These are phyloP conservation scores for Blastobasis adustella DNA, from an alignment of 2,888 invertebrate genomes.

Conservation along the genomic window DNA sequence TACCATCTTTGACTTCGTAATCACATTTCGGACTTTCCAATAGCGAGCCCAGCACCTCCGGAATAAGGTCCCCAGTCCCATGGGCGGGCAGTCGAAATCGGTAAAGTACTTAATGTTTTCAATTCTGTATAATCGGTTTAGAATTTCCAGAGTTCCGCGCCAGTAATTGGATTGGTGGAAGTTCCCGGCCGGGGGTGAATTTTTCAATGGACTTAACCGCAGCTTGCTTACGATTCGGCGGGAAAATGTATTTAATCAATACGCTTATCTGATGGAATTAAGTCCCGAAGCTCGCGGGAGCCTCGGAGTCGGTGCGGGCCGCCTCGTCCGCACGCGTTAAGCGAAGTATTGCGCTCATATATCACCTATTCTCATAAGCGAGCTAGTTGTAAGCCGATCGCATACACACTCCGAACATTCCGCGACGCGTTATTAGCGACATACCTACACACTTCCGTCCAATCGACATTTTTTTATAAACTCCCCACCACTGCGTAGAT, in stretches of 20 bases:
- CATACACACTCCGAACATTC: conserved; percentile 12
- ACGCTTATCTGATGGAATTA: neutral
- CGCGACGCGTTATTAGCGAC: conserved; percentile 8
- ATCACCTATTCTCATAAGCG: conserved; percentile 1
- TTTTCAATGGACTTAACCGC: conserved; percentile 49
- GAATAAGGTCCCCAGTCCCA: conserved; percentile 46
- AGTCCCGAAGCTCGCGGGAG: no score
- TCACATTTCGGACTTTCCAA: conserved; percentile 30
- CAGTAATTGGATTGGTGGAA: conserved; percentile 68
- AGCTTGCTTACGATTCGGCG: conserved; percentile 41
- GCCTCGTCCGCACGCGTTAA: no score
- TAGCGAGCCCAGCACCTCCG: conserved; percentile 31
- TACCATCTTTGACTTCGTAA: conserved; percentile 66
- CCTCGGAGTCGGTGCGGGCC: no score
- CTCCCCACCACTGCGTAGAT: conserved; percentile 39
- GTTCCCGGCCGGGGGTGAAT: conserved; percentile 48
- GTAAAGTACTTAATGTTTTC: conserved; percentile 73
- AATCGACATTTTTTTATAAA: conserved; percentile 41
- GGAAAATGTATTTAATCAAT: conserved; percentile 19
- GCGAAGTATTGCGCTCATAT: neutral
- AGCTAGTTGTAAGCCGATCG: conserved; percentile 7
- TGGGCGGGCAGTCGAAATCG: conserved; percentile 39
- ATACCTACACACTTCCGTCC: conserved; percentile 8
- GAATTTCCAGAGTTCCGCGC: conserved; percentile 69
- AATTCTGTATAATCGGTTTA: conserved; percentile 74